Conservation (phyloP, 2,797 vertebrate genomes). For the Enteromius mattozi region DNA sequence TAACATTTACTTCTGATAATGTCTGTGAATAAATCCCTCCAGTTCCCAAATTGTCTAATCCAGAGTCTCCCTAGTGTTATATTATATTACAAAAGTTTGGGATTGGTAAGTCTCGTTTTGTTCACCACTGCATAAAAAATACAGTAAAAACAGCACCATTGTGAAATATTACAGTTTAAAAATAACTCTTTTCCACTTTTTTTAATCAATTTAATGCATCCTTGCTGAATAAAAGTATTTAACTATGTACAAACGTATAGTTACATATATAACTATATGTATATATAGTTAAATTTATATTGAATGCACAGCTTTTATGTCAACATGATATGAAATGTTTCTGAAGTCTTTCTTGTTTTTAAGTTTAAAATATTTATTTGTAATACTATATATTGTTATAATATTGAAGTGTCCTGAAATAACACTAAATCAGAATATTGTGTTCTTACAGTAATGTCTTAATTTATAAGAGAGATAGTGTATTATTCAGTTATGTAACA, state of each 20-base stretch:
- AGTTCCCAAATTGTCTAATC: constrained; percentile 30
- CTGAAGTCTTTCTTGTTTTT: not conserved
- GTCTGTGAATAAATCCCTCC: constrained; percentile 49
- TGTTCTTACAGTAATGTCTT: not conserved
- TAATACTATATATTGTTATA: not conserved
- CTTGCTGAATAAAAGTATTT: not conserved
- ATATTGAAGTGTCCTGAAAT: not conserved
- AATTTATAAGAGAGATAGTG: constrained; percentile 35
- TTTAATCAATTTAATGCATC: not conserved
- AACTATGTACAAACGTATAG: not conserved
- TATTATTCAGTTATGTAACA: constrained; percentile 67
- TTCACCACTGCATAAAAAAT: not conserved
- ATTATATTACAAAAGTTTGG: not conserved
- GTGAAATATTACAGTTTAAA: not conserved
- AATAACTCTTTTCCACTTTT: not conserved
- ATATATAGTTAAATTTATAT: not conserved
- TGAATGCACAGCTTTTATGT: not conserved
- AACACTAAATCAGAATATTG: not conserved
- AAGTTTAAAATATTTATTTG: not conserved
- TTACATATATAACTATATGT: not conserved
- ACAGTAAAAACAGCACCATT: not conserved
- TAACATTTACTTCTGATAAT: constrained; percentile 39
- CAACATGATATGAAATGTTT: not conserved
- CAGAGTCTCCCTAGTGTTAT: constrained; percentile 13
- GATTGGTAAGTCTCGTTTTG: not conserved